A percentile compares a stretch with the other conserved stretches of the same genome.
Conservation (phyloP, 2,888 invertebrate genomes). For the Aromia moschata region DNA sequence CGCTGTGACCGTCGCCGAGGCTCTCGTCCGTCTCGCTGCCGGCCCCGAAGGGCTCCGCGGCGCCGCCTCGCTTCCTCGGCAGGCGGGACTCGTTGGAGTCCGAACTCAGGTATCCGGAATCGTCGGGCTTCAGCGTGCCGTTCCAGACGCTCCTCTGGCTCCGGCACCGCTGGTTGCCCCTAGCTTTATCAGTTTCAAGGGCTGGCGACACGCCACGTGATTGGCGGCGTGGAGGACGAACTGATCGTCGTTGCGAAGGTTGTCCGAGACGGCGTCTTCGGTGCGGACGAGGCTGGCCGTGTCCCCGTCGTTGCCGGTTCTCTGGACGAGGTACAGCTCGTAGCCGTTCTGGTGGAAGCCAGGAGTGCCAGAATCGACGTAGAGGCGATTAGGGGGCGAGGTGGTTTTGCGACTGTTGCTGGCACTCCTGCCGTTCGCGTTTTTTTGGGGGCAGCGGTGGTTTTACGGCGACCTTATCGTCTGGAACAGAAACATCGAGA, state of each 20-base stretch:
- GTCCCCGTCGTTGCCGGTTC: slow-evolving; percentile 42
- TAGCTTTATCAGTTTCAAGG: slow-evolving; percentile 34
- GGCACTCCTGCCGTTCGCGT: slow-evolving; percentile 73
- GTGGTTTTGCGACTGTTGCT: slow-evolving; percentile 46
- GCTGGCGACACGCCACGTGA: slow-evolving; percentile 8
- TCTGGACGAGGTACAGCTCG: slow-evolving; percentile 45
- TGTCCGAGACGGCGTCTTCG: slow-evolving; percentile 49
- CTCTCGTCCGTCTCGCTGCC: slow-evolving; percentile 81
- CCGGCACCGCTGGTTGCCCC: slow-evolving; percentile 48
- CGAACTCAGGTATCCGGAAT: slow-evolving; percentile 87
- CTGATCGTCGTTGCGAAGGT: slow-evolving; percentile 54
- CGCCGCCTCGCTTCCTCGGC: slow-evolving; percentile 8
- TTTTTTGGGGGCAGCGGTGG: slow-evolving; percentile 71
- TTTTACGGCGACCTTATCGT: slow-evolving; percentile 51
- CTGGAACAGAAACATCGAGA: slow-evolving; percentile 37
- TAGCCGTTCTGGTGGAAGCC: slow-evolving; percentile 35
- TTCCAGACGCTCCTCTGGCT: slow-evolving; percentile 45
- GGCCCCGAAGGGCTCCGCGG: slow-evolving; percentile 52
- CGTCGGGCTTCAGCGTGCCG: slow-evolving; percentile 63
- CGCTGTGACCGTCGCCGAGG: slow-evolving; percentile 83
- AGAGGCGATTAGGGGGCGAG: not conserved
- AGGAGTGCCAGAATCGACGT: slow-evolving; percentile 44
- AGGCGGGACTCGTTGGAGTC: slow-evolving; percentile 64
- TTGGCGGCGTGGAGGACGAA: slow-evolving; percentile 52
- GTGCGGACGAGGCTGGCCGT: slow-evolving; percentile 44